A percentile compares a stretch with the other conserved stretches of the same genome.
Evolutionary conservation across 2,797 vertebrate species (phyloP).

Genomic region (Poecilia gillii): DNA sequence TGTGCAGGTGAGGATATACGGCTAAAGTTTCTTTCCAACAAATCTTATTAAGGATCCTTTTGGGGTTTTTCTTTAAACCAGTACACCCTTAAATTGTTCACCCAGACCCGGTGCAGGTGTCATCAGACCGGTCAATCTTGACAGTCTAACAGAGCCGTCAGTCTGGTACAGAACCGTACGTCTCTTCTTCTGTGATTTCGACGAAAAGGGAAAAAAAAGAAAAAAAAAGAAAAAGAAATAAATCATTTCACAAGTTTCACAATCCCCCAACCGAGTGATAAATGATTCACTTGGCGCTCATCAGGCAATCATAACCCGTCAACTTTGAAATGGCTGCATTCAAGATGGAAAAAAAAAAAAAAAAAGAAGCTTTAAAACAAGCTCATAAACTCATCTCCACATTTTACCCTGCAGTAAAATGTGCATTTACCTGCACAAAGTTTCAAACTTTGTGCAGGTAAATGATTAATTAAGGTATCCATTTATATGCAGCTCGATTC

Average conservation of each 20-base stretch:
- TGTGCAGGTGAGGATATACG: background rate
- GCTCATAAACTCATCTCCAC: conserved; percentile 11
- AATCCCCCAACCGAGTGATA: background rate
- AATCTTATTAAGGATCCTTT: conserved; percentile 1
- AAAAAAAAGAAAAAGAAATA: background rate
- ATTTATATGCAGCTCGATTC: conserved; percentile 46
- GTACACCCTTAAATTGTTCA: conserved; percentile 25
- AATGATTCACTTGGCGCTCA: background rate
- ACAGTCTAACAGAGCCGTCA: conserved; percentile 17
- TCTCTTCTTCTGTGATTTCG: background rate
- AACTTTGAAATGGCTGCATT: conserved; percentile 24
- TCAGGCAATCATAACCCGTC: conserved; percentile 3
- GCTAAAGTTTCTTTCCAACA: background rate
- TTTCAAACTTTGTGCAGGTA: conserved; percentile 23
- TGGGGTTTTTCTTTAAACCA: conserved; percentile 3
- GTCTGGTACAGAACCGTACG: background rate
- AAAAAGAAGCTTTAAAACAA: conserved; percentile 17
- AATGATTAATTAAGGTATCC: conserved; percentile 43
- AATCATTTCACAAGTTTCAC: background rate
- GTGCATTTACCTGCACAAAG: no score
- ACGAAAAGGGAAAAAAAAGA: accelerated
- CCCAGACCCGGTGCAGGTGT: conserved; percentile 2
- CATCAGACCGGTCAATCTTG: conserved; percentile 22
- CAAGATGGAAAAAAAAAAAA: conserved; percentile 11
- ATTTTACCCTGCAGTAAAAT: conserved; percentile 26